phyloP scores from a whole-genome alignment of 2,888 invertebrate species.

The Ormyrus nitidulus region DNA sequence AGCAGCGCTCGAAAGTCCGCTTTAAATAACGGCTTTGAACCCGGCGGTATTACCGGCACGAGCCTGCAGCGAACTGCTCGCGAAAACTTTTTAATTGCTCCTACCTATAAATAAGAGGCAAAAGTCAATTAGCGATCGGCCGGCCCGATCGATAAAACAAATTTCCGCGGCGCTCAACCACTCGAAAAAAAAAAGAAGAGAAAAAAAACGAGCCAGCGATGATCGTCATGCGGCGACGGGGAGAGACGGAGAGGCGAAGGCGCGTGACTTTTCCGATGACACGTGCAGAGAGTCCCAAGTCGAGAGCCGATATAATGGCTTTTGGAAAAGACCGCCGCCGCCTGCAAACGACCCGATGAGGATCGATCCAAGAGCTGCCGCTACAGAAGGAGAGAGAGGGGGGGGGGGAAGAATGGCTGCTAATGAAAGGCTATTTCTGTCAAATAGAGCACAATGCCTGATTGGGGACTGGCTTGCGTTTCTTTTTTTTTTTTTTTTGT shows the following conservation, averaged over 20 bases:
- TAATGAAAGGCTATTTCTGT: conserved; percentile 51
- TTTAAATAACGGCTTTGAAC: no score
- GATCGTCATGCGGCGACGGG: neutral
- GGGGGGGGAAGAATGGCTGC: conserved; percentile 35
- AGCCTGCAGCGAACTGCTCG: neutral
- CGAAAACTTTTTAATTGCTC: neutral
- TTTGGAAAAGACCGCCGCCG: neutral
- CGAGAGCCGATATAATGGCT: conserved; percentile 23
- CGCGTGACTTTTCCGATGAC: neutral
- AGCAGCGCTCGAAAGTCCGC: neutral
- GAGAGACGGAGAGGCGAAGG: neutral
- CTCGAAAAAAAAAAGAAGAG: no score
- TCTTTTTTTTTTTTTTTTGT: neutral
- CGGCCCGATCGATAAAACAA: no score
- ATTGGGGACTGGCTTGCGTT: neutral
- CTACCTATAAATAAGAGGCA: no score
- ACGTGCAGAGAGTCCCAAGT: neutral
- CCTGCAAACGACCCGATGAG: conserved; percentile 14
- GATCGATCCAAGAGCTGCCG: conserved; percentile 21
- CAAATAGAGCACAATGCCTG: neutral
- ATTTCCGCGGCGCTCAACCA: no score
- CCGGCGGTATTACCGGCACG: no score
- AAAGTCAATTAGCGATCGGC: no score
- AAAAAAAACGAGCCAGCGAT: no score
- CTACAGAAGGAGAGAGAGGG: conserved; percentile 9